Evolutionary conservation across 2,113 vertebrate species (phyloP), one percentile per base, ranked within the genome.

Genomic region (Potamarius usumacintae): DNA sequence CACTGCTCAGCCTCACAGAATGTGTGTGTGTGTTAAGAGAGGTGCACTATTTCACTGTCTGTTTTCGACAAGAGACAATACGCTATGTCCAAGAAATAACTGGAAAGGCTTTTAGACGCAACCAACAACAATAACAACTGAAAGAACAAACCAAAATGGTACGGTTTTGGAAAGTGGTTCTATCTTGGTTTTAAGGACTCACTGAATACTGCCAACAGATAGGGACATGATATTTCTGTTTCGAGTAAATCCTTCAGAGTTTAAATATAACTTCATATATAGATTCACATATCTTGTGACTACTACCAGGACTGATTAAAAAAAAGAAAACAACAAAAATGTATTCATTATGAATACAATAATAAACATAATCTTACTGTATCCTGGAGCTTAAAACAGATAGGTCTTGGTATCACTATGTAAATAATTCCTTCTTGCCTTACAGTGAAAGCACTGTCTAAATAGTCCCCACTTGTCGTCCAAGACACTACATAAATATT

Each of bases 1-100:
- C 87, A 85, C 84, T 88, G 89, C 86, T 86, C 86, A 90, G 86
- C 89, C 69, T 90, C 87, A 81, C 57, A 82, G 63, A 50, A 55
- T 77, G 83, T 82, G 57, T 42, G 81, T 85, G 50, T 63, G 74
- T 78, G 57, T 86, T 11, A 25, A 53, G 78, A 88, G 80, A 90
- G 87, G 89, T 88, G 89, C 78, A 74, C 85, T 85, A 71, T 88
- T 88, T 77, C 76, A 84, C 67, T 87, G 82, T 88, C 79, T 87
- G 89, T 82, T 84, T 84, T 87, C 53, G 82, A 82, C 76, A 34
- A 63, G 53, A 89, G 85, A 86, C n/a, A 85, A 87, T 69, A 58
- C 12, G 20, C 63, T 52, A 69, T 34, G 62, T 84, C 85, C 69
- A 76, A 82, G 84, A 86, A 81, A 42, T 87, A 77, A 86, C 62